These are phyloP conservation scores for Oryzaephilus surinamensis DNA, from an alignment of 1,140 invertebrate genomes.

Conservation along the genomic window DNA sequence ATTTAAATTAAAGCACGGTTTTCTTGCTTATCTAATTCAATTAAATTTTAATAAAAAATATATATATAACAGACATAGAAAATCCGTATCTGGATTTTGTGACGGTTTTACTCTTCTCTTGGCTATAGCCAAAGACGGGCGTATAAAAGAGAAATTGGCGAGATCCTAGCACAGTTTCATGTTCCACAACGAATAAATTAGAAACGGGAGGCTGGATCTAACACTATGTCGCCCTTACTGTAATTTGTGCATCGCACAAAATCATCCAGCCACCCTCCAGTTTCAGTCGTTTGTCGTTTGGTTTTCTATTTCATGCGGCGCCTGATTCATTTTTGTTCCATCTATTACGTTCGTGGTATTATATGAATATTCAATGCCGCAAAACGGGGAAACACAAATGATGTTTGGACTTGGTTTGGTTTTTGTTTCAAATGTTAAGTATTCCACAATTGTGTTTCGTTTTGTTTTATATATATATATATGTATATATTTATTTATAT, in stretches of 20 bases:
- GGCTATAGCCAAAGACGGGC: not conserved
- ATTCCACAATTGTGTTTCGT: no score
- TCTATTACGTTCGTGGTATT: constrained; percentile 10
- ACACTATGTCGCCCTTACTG: constrained; percentile 1
- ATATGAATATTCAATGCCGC: constrained; percentile 15
- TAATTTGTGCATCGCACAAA: constrained; percentile 9
- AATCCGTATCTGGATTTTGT: not conserved
- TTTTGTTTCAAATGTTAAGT: no score
- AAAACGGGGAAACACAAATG: no score
- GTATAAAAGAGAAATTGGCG: constrained; percentile 2
- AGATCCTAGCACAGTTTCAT: constrained; percentile 8
- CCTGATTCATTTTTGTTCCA: constrained; percentile 11
- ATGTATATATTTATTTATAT: no score
- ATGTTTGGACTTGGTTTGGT: no score
- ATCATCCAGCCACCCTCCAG: no score
- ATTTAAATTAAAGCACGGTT: no score
- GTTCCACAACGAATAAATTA: constrained; percentile 14
- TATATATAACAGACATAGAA: not conserved
- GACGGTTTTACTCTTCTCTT: not conserved
- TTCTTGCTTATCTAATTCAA: no score
- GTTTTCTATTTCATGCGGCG: constrained; percentile 13
- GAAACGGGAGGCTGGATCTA: constrained; percentile 7
- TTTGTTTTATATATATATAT: no score
- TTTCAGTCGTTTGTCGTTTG: constrained; percentile 12
- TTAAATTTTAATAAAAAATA: no score